phyloP scores from a whole-genome alignment of 2,113 vertebrate species.

The Glaucomys volans region DNA sequence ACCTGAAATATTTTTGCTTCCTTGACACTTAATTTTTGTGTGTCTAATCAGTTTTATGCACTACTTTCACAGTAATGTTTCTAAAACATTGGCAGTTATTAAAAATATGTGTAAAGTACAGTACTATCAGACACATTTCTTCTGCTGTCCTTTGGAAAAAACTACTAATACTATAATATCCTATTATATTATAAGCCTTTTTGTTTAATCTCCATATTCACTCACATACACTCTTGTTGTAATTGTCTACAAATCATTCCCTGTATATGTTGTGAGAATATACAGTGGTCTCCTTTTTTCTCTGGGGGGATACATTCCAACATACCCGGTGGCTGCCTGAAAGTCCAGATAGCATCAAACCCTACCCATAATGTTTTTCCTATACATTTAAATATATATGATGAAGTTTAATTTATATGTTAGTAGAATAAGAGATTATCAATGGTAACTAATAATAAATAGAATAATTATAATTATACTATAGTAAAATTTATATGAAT shows the following conservation, averaged over 20 bases:
- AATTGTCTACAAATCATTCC: background rate
- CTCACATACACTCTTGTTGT: background rate
- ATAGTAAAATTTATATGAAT: background rate
- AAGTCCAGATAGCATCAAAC: background rate
- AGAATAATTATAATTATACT: background rate
- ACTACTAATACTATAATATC: background rate
- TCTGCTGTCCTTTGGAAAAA: slow-evolving; percentile 11
- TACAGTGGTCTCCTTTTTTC: background rate
- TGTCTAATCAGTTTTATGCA: background rate
- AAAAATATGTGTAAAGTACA: background rate
- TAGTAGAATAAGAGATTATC: background rate
- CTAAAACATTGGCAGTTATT: background rate
- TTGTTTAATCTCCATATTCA: background rate
- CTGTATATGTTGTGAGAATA: background rate
- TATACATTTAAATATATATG: background rate
- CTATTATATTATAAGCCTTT: background rate
- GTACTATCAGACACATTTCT: background rate
- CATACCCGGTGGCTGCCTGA: background rate
- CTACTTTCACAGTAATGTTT: background rate
- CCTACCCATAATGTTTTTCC: background rate
- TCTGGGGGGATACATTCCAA: background rate
- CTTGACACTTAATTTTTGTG: background rate
- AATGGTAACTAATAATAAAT: background rate
- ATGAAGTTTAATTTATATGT: background rate
- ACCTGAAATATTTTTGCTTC: background rate